These are phyloP conservation scores for Lepus oiostolus DNA, from an alignment of 2,797 vertebrate genomes.

Conservation along the genomic window DNA sequence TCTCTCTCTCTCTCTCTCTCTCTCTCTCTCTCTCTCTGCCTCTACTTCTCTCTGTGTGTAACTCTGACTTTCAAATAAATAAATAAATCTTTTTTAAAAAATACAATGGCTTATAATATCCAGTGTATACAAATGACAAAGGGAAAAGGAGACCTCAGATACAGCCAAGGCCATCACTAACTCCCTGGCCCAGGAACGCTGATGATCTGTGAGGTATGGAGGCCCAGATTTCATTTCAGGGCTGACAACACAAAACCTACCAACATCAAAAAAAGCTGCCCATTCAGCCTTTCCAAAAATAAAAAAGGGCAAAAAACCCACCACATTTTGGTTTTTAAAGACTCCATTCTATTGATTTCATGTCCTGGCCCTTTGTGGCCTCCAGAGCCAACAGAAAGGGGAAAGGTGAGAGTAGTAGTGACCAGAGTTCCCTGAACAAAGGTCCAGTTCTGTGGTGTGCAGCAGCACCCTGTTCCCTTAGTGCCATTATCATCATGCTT, in stretches of 20 bases:
- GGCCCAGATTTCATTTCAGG: slow-evolving; percentile 46
- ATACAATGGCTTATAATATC: not conserved
- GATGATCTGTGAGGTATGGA: not conserved
- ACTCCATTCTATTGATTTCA: slow-evolving; percentile 52
- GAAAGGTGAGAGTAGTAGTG: slow-evolving; percentile 74
- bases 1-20: too few species aligned
- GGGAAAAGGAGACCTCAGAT: not conserved
- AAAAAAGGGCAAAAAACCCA: slow-evolving; percentile 47
- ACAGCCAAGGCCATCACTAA: not conserved
- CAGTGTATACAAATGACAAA: not conserved
- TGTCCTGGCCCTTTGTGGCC: slow-evolving; percentile 46
- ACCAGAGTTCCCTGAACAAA: slow-evolving; percentile 84
- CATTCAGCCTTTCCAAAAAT: slow-evolving; percentile 81
- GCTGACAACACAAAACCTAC: slow-evolving; percentile 81
- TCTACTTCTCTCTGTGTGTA: too few species aligned
- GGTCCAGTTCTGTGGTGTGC: slow-evolving; percentile 78
- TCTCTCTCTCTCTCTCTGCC: too few species aligned
- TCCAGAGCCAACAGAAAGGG: slow-evolving; percentile 77
- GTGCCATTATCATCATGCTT: slow-evolving; percentile 56
- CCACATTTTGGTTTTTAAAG: slow-evolving; percentile 76
- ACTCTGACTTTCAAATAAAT: too few species aligned
- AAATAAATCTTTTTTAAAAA: not conserved
- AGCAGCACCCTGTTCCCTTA: slow-evolving; percentile 61
- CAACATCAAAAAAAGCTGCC: slow-evolving; percentile 82
- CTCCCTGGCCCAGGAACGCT: not conserved